Conservation (phyloP, 2,113 vertebrate species). For the Pedionomus torquatus region DNA sequence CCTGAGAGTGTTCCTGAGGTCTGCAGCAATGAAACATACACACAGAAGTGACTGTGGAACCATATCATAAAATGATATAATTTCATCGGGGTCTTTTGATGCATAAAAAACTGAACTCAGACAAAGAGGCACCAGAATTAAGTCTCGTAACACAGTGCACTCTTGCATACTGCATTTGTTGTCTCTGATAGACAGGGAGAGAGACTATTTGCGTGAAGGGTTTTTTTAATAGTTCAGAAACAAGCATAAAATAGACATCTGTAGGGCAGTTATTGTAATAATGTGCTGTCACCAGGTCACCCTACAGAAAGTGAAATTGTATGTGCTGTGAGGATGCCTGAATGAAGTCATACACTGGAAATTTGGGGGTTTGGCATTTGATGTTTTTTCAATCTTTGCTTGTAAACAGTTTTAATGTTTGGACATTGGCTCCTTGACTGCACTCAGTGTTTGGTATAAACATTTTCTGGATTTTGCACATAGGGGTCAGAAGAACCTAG, state of each 20-base stretch:
- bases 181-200: neutral
- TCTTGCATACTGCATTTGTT: neutral
- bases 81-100: neutral
- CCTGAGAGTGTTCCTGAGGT: neutral
- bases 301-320: neutral
- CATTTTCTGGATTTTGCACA: neutral
- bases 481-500: neutral
- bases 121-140: neutral
- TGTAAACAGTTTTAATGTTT: neutral
- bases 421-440: neutral
- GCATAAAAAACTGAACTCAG: slow-evolving; percentile 30
- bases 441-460: neutral
- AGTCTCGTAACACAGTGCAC: neutral
- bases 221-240: neutral
- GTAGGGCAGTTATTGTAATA: neutral
- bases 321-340: fast-evolving
- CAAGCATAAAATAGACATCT: neutral
- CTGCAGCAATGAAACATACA: neutral
- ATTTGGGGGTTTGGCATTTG: neutral
- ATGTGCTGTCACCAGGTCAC: neutral
- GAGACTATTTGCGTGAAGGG: neutral
- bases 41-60: neutral
- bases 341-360: neutral
- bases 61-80: neutral
- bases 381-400: neutral